Evolutionary conservation across 2,113 vertebrate species (phyloP).

Genomic region (Psophia crepitans): DNA sequence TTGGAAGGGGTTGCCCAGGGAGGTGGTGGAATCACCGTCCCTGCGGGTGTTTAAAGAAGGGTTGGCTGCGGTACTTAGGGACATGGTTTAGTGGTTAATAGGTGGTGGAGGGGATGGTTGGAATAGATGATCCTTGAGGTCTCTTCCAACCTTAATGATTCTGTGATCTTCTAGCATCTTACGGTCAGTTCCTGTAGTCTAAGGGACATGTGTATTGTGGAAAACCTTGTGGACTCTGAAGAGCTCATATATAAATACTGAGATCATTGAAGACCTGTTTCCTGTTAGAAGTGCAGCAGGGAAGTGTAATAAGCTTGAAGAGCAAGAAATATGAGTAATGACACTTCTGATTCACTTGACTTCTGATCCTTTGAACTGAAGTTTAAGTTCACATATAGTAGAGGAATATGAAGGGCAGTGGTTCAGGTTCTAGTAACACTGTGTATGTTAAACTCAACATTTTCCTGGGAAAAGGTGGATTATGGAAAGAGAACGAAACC

Average conservation of each 20-base stretch:
- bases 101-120: too few species aligned
- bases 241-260: background rate
- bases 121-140: too few species aligned
- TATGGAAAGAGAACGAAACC: background rate
- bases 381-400: background rate
- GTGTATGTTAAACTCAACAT: background rate
- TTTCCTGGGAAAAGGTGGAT: background rate
- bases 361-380: background rate
- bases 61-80: too few species aligned
- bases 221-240: background rate
- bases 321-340: background rate
- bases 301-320: background rate
- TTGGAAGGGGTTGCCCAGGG: too few species aligned
- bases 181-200: background rate
- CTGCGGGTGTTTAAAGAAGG: too few species aligned
- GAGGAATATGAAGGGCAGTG: background rate
- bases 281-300: background rate
- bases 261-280: background rate
- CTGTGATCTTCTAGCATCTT: background rate
- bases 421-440: background rate
- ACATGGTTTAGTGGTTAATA: too few species aligned
- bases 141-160: too few species aligned
- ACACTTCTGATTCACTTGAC: background rate
- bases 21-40: too few species aligned
- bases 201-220: background rate